Base-by-base conservation (phyloP, 2,113 vertebrate genomes). In the Eurypyga helias region DNA sequence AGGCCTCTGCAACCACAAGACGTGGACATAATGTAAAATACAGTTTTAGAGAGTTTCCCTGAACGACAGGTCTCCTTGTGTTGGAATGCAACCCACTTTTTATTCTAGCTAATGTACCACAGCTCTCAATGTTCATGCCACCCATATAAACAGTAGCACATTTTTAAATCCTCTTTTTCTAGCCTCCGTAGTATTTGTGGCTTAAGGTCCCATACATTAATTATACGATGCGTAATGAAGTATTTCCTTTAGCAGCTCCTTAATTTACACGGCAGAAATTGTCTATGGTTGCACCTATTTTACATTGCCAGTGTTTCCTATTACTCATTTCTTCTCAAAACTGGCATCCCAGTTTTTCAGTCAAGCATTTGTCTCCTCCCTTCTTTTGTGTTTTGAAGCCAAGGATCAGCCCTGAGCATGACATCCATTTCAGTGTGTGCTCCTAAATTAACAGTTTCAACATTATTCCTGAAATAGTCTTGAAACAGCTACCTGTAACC, bases 221-320 rank as follows among this genome's bases (percentile, higher is more conserved):
- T 95, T 93, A 88, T 11, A 77, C 0, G 7, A 72, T 93, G 78
- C 69, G 31, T 91, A 95, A 93, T 90, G 60, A 96, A 94, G 48
- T 72, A 79, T 94, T 94, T 95, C 90, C 92, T 87, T 86, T 72
- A 92, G 69, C 83, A 96, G 43, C 41, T 60, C 45, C 93, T 89
- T 95, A 91, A 94, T 95, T 84, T 84, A 85, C 71, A 57, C 38
- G 64, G 26, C 38, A 91, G 73, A 84, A 89, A 55, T 82, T 67
- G 31, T 71, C 72, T 87, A n/a, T 57, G 33, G 52, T 71, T 79
- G 31, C 83, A 84, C 60, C 96, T 89, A 26, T 60, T 75, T 79
- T 75, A 36, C 90, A 55, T 78, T 20, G 2, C 43, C 25, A 2
- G 0, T 62, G 28, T 90, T 93, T 84, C 61, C 83, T 83, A 34